phyloP scores from a whole-genome alignment of 2,888 invertebrate species.

The Cacoxenus indagator region DNA sequence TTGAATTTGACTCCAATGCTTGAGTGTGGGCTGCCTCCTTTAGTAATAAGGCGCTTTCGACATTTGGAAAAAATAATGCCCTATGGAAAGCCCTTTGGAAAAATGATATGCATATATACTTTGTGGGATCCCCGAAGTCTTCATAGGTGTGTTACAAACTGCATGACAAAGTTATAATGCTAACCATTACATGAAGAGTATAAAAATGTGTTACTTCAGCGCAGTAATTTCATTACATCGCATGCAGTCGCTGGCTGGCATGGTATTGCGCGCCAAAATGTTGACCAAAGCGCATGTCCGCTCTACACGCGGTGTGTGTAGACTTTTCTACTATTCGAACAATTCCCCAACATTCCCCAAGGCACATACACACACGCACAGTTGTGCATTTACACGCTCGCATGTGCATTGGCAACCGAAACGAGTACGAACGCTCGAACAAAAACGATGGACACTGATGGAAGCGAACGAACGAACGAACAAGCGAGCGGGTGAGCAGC shows the following conservation, averaged over 20 bases:
- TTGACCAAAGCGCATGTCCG: slow-evolving; percentile 47
- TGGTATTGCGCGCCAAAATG: slow-evolving; percentile 46
- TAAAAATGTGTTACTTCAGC: neutral
- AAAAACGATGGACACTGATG: neutral
- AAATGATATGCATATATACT: no score
- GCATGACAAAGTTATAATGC: neutral
- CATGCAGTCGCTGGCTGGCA: neutral
- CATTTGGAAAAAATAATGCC: no score
- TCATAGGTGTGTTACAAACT: no score
- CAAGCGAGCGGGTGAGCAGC: slow-evolving; percentile 16
- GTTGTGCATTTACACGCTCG: no score
- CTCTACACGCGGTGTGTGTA: slow-evolving; percentile 49
- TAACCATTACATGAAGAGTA: neutral
- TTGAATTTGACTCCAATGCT: no score
- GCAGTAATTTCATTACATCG: neutral
- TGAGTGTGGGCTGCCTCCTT: no score
- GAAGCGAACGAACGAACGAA: neutral
- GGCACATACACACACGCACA: no score
- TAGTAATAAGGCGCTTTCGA: no score
- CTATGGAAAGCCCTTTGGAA: no score
- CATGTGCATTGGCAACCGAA: neutral
- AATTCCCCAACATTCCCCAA: neutral
- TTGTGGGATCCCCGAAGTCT: no score
- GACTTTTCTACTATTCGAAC: slow-evolving; percentile 37
- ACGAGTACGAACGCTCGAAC: neutral